Base-by-base conservation (phyloP, 2,888 invertebrate species). In the Agonum fuliginosum region DNA sequence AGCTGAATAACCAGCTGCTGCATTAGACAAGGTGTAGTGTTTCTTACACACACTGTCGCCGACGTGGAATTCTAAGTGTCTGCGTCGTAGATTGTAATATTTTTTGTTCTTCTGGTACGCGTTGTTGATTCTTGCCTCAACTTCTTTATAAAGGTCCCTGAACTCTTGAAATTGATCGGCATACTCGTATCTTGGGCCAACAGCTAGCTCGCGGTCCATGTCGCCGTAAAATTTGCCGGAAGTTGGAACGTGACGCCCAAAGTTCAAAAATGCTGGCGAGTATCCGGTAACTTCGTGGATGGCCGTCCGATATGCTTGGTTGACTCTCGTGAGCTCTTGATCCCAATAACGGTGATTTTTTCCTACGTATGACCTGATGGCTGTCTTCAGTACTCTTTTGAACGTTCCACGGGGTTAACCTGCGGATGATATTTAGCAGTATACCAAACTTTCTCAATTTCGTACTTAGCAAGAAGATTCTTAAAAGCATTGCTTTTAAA, bases 341-440 rank as follows among this genome's bases (percentile, higher is more conserved):
- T 8, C 4, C 30, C 30, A n/a, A n/a, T n/a, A n/a, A n/a, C 8
- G 30, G 8, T 30, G 30, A 30, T 30, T 30, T 5, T 30, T 30
- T 8, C 8, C 8, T 3, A 30, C 4, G 30, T 3, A 30, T 5
- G 30, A 30, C 1, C 74, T 12, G 14, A 81, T 30, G 43, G 80
- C 80, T 12, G 80, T 81, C 30, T 79, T 78, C n/a, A 81, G 24
- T 1, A 80, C 80, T 24, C 80, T 65, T 78, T 80, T 1, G 54
- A 41, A n/a, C 78, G 54, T 41, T 81, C 80, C n/a, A 78, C 77
- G 2, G 78, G 79, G 37, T 81, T 81, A 0, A 54, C 71, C 24
- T 80, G 80, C 4, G 80, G 80, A n/a, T 77, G 76, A 48, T 81
- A 81, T 17, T 17, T 30, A 1, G 80, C 71, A 37, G 65, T 80